Evolutionary conservation across 2,888 invertebrate genomes (phyloP).

Genomic region (Ectobius pallidus): DNA sequence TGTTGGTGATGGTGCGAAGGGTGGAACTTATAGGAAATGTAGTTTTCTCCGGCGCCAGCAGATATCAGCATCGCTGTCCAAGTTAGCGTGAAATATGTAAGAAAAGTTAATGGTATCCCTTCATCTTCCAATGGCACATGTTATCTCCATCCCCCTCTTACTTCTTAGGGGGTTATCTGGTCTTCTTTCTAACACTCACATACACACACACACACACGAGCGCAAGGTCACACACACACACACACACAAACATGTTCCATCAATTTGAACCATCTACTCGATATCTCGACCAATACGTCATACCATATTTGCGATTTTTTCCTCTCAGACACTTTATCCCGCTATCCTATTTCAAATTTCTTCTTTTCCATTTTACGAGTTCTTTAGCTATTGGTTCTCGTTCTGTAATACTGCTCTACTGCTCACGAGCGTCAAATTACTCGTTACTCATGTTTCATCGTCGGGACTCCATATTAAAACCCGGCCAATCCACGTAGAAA

Average conservation of each 20-base stretch:
- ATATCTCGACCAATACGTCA: slow-evolving; percentile 13
- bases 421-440: too few relatives aligned
- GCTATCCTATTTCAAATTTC: not conserved
- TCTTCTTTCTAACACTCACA: too few relatives aligned
- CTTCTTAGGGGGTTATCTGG: not conserved
- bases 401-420: too few relatives aligned
- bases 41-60: slow-evolving; percentile 37
- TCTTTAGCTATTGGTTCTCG: too few relatives aligned
- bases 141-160: not conserved
- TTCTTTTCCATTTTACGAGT: too few relatives aligned
- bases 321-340: not conserved
- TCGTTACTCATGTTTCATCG: too few relatives aligned
- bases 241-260: slow-evolving; percentile 22
- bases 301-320: slow-evolving; percentile 20
- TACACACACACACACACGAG: too few relatives aligned
- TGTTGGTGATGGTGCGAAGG: not conserved
- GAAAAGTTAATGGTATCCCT: slow-evolving; percentile 40
- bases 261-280: slow-evolving; percentile 26
- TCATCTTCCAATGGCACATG: slow-evolving; percentile 36
- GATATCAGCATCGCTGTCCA: slow-evolving; percentile 40
- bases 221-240: too few relatives aligned
- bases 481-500: too few relatives aligned
- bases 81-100: slow-evolving; percentile 41
- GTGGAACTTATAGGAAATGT: slow-evolving; percentile 22
- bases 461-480: too few relatives aligned